These are phyloP conservation scores for Varecia variegata DNA, from an alignment of 2,797 vertebrate genomes.

Conservation along the genomic window DNA sequence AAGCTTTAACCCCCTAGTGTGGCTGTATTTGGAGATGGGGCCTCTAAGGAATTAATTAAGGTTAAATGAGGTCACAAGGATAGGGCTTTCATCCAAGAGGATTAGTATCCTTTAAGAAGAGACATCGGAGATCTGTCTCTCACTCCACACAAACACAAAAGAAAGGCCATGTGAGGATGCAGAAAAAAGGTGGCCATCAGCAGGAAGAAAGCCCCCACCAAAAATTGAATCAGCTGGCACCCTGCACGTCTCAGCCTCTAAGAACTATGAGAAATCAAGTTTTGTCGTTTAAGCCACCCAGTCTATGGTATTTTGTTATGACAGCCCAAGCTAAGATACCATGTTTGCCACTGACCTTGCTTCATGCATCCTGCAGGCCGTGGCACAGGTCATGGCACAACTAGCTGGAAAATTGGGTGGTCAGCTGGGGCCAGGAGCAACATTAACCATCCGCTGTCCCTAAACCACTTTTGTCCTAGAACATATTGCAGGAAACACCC, in stretches of 20 bases:
- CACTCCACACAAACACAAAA: neutral
- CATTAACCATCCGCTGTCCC: neutral
- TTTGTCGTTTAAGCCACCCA: neutral
- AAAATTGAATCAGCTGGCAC: neutral
- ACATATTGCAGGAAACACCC: neutral
- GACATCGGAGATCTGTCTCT: neutral
- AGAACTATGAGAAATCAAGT: neutral
- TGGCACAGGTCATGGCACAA: neutral
- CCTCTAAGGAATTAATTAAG: neutral
- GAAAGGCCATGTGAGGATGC: neutral
- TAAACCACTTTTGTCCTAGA: neutral
- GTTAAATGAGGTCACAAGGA: neutral
- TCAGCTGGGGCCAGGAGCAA: neutral
- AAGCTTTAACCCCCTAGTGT: neutral
- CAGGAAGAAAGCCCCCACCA: neutral
- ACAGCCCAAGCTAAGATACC: neutral
- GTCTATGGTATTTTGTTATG: neutral
- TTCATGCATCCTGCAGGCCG: neutral
- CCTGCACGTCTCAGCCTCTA: neutral
- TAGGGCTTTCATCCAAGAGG: neutral
- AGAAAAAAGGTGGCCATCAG: neutral
- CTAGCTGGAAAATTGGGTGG: neutral
- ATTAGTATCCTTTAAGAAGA: neutral
- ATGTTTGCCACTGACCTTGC: neutral
- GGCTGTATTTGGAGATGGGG: neutral